phyloP scores from a whole-genome alignment of 2,888 invertebrate genomes.

The Heliconius ethilla region DNA sequence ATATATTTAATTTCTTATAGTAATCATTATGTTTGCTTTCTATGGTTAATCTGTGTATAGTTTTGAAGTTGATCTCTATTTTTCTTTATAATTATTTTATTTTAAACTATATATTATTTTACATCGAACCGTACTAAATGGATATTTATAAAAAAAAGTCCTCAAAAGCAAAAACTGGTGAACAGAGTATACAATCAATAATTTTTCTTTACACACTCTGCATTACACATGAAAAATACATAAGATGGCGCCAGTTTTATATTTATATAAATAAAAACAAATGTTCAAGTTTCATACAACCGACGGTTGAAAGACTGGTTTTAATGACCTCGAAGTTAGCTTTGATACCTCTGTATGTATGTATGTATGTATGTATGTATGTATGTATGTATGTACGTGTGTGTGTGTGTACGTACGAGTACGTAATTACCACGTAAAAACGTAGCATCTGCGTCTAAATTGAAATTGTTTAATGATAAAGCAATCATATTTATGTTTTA shows the following conservation, averaged over 20 bases:
- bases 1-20: too few species aligned
- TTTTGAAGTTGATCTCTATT: too few species aligned
- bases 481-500: neutral
- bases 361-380: neutral
- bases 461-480: neutral
- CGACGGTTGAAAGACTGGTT: slow-evolving; percentile 13
- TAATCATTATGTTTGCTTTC: too few species aligned
- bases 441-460: slow-evolving; percentile 5
- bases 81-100: too few species aligned
- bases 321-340: slow-evolving; percentile 9
- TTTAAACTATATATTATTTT: too few species aligned
- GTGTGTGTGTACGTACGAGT: neutral
- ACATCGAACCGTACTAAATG: too few species aligned
- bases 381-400: neutral
- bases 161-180: neutral
- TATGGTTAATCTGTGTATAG: too few species aligned
- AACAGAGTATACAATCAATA: neutral
- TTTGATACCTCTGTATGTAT: neutral
- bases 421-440: slow-evolving; percentile 3
- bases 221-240: neutral
- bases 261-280: slow-evolving; percentile 12
- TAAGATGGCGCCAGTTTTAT: neutral
- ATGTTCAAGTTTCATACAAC: neutral
- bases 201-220: neutral
- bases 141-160: neutral